Evolutionary conservation across 1,140 invertebrate species (phyloP).

Genomic region (Camponotus pennsylvanicus): DNA sequence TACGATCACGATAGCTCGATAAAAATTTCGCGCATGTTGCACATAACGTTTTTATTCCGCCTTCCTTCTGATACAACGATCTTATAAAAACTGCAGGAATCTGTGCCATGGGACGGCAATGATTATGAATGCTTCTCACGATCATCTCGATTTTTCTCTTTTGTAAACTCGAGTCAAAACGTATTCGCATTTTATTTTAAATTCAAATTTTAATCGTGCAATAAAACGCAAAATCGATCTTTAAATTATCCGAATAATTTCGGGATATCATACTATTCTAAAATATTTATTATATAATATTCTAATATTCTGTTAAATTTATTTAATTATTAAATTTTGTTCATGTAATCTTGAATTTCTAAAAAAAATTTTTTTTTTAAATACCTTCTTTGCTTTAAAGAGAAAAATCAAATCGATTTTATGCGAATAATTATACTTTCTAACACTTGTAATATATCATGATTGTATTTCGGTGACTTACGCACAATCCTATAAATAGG

Average conservation of each 20-base stretch:
- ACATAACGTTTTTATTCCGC: conserved; percentile 54
- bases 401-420: background rate
- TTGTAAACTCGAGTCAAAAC: background rate
- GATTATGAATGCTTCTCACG: conserved; percentile 21
- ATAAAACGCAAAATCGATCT: background rate
- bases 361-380: background rate
- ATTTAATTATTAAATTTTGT: too few relatives aligned
- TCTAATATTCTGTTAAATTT: too few relatives aligned
- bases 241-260: background rate
- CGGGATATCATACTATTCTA: too few relatives aligned
- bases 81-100: conserved; percentile 61
- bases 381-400: background rate
- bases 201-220: background rate
- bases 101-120: conserved; percentile 49
- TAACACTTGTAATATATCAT: background rate
- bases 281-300: too few relatives aligned
- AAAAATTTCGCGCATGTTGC: conserved; percentile 2
- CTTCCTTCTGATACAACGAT: conserved; percentile 40
- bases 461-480: background rate
- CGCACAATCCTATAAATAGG: background rate
- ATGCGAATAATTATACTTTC: too few relatives aligned
- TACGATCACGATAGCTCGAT: conserved; percentile 14
- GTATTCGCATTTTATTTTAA: background rate
- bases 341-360: background rate
- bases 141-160: background rate